Evolutionary conservation across 2,113 vertebrate genomes (phyloP), one percentile per base, ranked within the genome.

Genomic region (Glaucomys volans): DNA sequence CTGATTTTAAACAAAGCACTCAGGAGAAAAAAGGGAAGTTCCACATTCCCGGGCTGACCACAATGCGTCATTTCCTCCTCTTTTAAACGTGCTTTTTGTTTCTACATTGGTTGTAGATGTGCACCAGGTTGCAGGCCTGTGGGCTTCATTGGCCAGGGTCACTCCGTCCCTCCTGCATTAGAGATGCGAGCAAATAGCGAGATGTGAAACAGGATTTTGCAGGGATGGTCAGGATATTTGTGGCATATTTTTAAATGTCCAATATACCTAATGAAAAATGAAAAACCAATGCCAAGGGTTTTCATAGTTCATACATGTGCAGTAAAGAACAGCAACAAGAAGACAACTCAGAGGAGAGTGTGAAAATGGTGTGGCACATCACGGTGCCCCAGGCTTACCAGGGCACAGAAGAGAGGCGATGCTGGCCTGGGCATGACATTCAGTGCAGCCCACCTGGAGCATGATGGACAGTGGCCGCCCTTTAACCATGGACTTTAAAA

Each of bases 241-340:
- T 2, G 18, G 35, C 59, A 47, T 93, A 14, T 83, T 82, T 77
- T 91, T 67, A 28, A 75, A 82, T 71, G 82, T 94, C 64, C n/a
- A 94, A 37, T 10, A 72, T 69, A 40, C 24, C 94, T 62, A 71
- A 84, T 90, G 40, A 77, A 89, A 83, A 16, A 72, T 82, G 80
- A 80, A 32, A 80, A 89, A 93, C 6, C 37, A 91, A 80, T 80
- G 32, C 93, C 10, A 93, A 93, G 44, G 62, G 44, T 37, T 95
- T 84, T 62, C 28, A 90, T 26, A 35, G 75, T 54, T 62, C 74
- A 37, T 83, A 11, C 8, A 42, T 20, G 26, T 50, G 32, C 47
- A 35, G n/a, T 42, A 75, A 94, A 66, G 44, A 44, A 75, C 90
- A 22, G 54, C 37, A 76, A 67, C 79, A 57, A 77, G 67, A 67